These are phyloP conservation scores for Agrilus cyanescens DNA, from an alignment of 2,888 invertebrate genomes.

Conservation along the genomic window DNA sequence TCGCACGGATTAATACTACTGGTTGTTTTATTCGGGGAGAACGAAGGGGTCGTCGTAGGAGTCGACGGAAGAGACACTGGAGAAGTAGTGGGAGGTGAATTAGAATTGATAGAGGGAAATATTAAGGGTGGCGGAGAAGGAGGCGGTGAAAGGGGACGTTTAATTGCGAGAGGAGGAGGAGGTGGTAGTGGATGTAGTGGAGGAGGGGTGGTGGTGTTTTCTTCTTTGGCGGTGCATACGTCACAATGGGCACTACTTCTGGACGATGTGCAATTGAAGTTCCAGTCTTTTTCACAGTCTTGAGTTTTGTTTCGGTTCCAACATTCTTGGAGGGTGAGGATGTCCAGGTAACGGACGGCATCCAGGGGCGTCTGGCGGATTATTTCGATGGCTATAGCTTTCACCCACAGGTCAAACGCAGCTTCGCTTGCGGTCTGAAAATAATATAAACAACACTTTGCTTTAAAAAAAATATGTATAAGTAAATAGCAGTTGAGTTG, in stretches of 20 bases:
- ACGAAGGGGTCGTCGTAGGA: too few relatives aligned
- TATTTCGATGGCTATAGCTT: constrained; percentile 60
- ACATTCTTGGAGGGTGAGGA: constrained; percentile 44
- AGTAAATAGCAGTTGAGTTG: not conserved
- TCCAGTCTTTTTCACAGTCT: constrained; percentile 26
- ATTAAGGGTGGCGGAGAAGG: too few relatives aligned
- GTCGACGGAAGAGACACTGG: too few relatives aligned
- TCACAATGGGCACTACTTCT: constrained; percentile 3
- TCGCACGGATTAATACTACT: too few relatives aligned
- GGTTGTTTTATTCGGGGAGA: too few relatives aligned
- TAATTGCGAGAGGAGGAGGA: not conserved
- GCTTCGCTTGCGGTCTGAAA: constrained; percentile 58
- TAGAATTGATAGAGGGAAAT: too few relatives aligned
- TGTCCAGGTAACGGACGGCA: constrained; percentile 59
- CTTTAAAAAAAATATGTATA: not conserved
- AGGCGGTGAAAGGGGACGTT: not conserved
- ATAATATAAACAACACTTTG: not conserved
- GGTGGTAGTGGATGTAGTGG: constrained; percentile 1
- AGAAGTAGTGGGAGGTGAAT: too few relatives aligned
- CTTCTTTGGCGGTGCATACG: not conserved
- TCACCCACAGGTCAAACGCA: constrained; percentile 62
- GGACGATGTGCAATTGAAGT: constrained; percentile 18
- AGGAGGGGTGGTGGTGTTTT: constrained; percentile 5
- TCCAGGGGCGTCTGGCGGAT: constrained; percentile 64
- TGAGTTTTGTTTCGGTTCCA: constrained; percentile 23